Conservation (phyloP, 2,797 vertebrate species). For the Eupleurogrammus muticus region DNA sequence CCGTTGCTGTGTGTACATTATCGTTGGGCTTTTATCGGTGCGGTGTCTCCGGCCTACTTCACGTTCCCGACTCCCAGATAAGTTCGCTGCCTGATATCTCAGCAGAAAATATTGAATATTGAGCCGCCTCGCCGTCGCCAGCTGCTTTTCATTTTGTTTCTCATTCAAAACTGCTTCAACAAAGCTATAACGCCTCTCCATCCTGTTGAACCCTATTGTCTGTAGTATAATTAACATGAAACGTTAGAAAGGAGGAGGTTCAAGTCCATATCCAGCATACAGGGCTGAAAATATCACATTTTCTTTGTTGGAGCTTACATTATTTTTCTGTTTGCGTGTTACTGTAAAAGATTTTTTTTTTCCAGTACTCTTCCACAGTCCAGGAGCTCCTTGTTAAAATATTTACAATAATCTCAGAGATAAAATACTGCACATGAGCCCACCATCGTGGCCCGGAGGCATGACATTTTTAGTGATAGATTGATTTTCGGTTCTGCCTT, state of each 20-base stretch:
- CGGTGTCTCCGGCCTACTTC: slow-evolving; percentile 9
- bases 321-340: background rate
- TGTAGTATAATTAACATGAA: slow-evolving; percentile 17
- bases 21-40: slow-evolving; percentile 20
- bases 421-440: background rate
- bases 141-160: slow-evolving; percentile 57
- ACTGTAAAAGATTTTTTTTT: background rate
- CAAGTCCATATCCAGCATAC: background rate
- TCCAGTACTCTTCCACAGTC: background rate
- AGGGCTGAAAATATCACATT: background rate
- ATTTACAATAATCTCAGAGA: slow-evolving; percentile 16
- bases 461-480: slow-evolving; percentile 45
- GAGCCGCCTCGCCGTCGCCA: slow-evolving; percentile 22
- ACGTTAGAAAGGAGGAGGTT: slow-evolving; percentile 1
- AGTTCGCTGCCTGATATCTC: slow-evolving; percentile 39
- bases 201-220: background rate
- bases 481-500: slow-evolving; percentile 45
- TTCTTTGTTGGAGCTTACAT: background rate
- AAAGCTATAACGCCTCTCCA: background rate
- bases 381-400: slow-evolving; percentile 2
- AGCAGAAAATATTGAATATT: slow-evolving; percentile 45
- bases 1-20: slow-evolving; percentile 26
- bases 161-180: slow-evolving; percentile 21
- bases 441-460: slow-evolving; percentile 4
- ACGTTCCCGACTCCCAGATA: slow-evolving; percentile 34